Evolutionary conservation across 2,888 invertebrate species (phyloP).

Genomic region (Lasioglossum vierecki): DNA sequence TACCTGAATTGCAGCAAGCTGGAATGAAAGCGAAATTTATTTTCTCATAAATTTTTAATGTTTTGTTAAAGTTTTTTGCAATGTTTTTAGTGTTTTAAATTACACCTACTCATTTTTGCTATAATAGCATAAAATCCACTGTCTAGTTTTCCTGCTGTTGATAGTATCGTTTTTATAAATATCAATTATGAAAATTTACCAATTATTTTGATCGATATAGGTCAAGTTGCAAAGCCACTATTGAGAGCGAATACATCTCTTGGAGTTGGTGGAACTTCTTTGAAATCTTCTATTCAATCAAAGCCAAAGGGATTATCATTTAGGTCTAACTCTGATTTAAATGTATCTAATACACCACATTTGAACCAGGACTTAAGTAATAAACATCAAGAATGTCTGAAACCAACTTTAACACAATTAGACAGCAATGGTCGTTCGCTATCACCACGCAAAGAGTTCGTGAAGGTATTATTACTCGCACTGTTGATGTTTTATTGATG

Average conservation of each 20-base stretch:
- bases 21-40: no score
- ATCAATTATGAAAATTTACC: neutral
- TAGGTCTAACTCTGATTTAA: constrained; percentile 70
- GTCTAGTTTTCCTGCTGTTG: neutral
- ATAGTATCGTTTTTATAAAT: neutral
- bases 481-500: neutral
- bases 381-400: constrained; percentile 43
- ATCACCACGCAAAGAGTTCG: constrained; percentile 52
- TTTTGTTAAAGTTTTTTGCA: no score
- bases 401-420: constrained; percentile 55
- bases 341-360: constrained; percentile 47
- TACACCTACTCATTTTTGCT: no score
- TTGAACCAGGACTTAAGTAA: constrained; percentile 8
- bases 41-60: no score
- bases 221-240: constrained; percentile 21
- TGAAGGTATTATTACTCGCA: constrained; percentile 43
- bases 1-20: no score
- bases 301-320: constrained; percentile 73
- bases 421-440: constrained; percentile 28
- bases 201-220: constrained; percentile 27
- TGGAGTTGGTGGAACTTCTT: constrained; percentile 29
- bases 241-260: constrained; percentile 52
- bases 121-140: no score
- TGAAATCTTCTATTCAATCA: constrained; percentile 49
- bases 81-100: no score